Evolutionary conservation across 2,888 invertebrate species (phyloP).

Genomic region (Trachelus stipa): DNA sequence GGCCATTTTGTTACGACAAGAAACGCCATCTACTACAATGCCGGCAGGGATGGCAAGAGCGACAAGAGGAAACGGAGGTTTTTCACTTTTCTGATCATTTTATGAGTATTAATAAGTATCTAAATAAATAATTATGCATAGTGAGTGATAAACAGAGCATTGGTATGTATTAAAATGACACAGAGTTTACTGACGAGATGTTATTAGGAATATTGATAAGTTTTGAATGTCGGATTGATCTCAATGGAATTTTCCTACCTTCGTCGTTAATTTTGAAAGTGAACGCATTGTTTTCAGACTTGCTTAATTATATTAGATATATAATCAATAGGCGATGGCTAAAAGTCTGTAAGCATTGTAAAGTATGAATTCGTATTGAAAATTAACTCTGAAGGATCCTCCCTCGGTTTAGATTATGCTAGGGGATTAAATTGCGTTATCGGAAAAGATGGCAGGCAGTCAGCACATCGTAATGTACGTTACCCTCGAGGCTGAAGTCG

Average conservation of each 20-base stretch:
- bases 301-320: not conserved
- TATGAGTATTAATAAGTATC: not conserved
- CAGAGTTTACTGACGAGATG: not conserved
- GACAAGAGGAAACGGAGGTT: not conserved
- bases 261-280: not conserved
- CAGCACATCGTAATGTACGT: slow-evolving; percentile 32
- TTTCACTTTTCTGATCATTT: not conserved
- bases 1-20: not conserved
- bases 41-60: not conserved
- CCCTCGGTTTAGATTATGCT: not conserved
- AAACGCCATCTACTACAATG: not conserved
- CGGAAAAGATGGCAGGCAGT: slow-evolving; percentile 29
- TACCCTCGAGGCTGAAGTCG: slow-evolving; percentile 31
- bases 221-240: not conserved
- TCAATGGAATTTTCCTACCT: not conserved
- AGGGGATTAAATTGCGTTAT: slow-evolving; percentile 32
- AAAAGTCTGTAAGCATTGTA: not conserved
- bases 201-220: not conserved
- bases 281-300: not conserved
- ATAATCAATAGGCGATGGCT: no score
- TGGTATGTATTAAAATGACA: not conserved
- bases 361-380: not conserved
- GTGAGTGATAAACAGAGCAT: not conserved
- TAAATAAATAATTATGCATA: not conserved
- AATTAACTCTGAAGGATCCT: not conserved